Percentiles rank a stretch among this genome's conserved stretches.
Conservation (phyloP, 2,113 vertebrate species). For the Choloepus hoffmanni region DNA sequence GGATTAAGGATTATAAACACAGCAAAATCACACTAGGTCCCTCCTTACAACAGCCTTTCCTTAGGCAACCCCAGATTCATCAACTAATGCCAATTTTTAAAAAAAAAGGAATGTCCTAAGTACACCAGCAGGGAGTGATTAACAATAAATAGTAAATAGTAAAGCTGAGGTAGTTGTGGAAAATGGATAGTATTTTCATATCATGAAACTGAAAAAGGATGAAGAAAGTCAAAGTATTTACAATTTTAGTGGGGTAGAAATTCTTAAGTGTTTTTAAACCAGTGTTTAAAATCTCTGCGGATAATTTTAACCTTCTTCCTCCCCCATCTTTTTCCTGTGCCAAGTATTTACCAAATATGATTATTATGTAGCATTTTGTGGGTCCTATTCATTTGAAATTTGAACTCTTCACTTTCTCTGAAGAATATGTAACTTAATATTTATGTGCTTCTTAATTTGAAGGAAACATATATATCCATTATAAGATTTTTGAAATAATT, state of each 20-base stretch:
- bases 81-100: background rate
- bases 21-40: background rate
- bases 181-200: background rate
- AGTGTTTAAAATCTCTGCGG: constrained; percentile 13
- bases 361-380: background rate
- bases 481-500: constrained; percentile 23
- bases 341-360: background rate
- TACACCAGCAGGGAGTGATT: background rate
- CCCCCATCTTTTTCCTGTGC: background rate
- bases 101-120: background rate
- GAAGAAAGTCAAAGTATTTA: background rate
- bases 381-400: constrained; percentile 12
- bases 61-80: background rate
- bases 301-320: background rate
- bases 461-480: background rate
- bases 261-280: background rate
- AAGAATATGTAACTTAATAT: background rate
- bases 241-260: background rate
- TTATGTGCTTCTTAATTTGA: background rate
- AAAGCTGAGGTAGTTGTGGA: background rate
- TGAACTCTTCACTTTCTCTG: constrained; percentile 35
- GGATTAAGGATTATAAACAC: background rate
- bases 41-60: background rate
- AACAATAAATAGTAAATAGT: background rate
- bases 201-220: background rate